These are phyloP conservation scores for Spialia ferax DNA, from an alignment of 2,888 invertebrate genomes.

Conservation along the genomic window DNA sequence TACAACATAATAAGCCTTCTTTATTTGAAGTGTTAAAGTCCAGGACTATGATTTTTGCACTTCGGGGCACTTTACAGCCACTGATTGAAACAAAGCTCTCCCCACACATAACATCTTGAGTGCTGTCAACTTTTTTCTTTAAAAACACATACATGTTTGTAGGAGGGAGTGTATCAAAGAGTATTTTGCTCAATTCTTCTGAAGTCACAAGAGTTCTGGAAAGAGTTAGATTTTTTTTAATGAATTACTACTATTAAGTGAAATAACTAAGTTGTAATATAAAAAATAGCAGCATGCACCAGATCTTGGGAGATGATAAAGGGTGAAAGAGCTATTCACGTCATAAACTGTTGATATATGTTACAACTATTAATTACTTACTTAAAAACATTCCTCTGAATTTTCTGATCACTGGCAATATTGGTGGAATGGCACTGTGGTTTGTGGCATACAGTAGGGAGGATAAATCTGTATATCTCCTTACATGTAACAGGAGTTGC, in stretches of 20 bases:
- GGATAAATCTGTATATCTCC: conserved; percentile 73
- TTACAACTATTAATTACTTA: too few relatives aligned
- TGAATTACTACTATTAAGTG: too few relatives aligned
- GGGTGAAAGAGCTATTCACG: too few relatives aligned
- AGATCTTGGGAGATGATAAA: too few relatives aligned
- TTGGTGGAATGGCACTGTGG: conserved; percentile 72
- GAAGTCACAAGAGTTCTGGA: conserved; percentile 80
- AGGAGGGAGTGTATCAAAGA: conserved; percentile 70
- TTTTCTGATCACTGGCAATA: conserved; percentile 76
- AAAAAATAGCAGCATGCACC: too few relatives aligned
- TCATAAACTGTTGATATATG: too few relatives aligned
- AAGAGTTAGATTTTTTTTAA: too few relatives aligned
- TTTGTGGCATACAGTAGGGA: conserved; percentile 72
- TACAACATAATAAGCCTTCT: conserved; percentile 69
- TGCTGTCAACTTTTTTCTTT: conserved; percentile 63
- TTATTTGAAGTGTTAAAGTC: conserved; percentile 62
- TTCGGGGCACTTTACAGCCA: conserved; percentile 72
- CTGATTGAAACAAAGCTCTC: conserved; percentile 69
- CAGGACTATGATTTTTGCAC: conserved; percentile 68
- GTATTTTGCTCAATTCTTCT: conserved; percentile 70
- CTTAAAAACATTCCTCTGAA: conserved; percentile 74
- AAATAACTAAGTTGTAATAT: too few relatives aligned
- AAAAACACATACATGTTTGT: conserved; percentile 83
- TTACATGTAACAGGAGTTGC: conserved; percentile 72
- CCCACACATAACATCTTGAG: conserved; percentile 57